A percentile compares a stretch with the other conserved stretches of the same genome.
phyloP scores from a whole-genome alignment of 2,797 vertebrate species.

The Rhabdomys pumilio region DNA sequence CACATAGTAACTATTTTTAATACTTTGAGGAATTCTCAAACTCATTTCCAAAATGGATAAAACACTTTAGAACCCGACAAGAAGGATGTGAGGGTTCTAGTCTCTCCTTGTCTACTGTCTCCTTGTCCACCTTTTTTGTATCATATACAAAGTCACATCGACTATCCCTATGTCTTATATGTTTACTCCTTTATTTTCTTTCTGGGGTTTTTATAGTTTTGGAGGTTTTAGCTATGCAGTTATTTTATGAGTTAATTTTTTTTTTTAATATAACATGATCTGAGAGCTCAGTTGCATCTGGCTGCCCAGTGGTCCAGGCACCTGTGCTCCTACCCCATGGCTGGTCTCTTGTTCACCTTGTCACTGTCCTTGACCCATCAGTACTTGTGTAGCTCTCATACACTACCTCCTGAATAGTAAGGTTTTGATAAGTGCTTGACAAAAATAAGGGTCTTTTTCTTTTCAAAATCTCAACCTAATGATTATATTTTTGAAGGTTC shows the following conservation, averaged over 20 bases:
- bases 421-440: background rate
- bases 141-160: background rate
- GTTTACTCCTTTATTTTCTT: background rate
- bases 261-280: background rate
- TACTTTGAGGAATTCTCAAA: constrained; percentile 20
- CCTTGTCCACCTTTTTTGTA: background rate
- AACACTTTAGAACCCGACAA: background rate
- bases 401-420: background rate
- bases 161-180: background rate
- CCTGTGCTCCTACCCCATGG: background rate
- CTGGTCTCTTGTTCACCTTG: background rate
- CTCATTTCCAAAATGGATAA: background rate
- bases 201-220: background rate
- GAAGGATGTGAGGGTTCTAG: background rate
- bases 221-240: background rate
- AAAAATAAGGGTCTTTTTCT: constrained; percentile 7
- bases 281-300: background rate
- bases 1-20: background rate
- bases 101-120: background rate
- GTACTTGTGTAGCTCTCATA: background rate
- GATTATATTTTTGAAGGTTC: constrained; percentile 11
- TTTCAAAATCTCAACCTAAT: background rate
- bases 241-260: constrained; percentile 2
- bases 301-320: background rate
- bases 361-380: background rate